These are phyloP conservation scores for Athripsodes cinereus DNA, from an alignment of 2,888 invertebrate species.

Conservation along the genomic window DNA sequence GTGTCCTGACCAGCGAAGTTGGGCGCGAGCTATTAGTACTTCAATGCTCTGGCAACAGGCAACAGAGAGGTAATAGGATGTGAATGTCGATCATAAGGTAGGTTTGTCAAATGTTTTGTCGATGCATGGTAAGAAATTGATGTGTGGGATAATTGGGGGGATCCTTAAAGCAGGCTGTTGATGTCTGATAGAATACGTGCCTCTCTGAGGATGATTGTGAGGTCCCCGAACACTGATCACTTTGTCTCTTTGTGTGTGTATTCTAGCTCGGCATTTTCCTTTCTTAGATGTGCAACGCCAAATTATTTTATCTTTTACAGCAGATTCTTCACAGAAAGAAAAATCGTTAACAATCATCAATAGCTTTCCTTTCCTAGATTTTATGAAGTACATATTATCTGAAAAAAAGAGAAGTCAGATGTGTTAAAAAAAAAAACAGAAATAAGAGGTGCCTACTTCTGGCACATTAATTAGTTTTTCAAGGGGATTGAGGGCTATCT, in stretches of 20 bases:
- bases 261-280: slow-evolving; percentile 49
- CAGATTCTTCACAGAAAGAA: slow-evolving; percentile 50
- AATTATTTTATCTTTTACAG: slow-evolving; percentile 47
- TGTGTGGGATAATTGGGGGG: not conserved
- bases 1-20: no score
- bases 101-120: no score
- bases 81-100: no score
- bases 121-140: no score
- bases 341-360: slow-evolving; percentile 53
- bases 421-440: no score
- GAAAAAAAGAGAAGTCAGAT: not conserved
- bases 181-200: slow-evolving; percentile 1
- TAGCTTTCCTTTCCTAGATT: slow-evolving; percentile 48
- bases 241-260: slow-evolving; percentile 46
- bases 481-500: no score
- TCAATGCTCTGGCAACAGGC: no score
- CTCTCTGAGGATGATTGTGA: slow-evolving; percentile 47
- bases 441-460: no score
- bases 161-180: slow-evolving; percentile 8
- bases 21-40: no score
- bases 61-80: no score
- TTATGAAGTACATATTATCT: slow-evolving; percentile 35
- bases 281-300: slow-evolving; percentile 52
- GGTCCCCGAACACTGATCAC: slow-evolving; percentile 49
- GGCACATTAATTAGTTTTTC: no score